phyloP scores from a whole-genome alignment of 2,113 vertebrate genomes.

The Mesembrinibis cayennensis region DNA sequence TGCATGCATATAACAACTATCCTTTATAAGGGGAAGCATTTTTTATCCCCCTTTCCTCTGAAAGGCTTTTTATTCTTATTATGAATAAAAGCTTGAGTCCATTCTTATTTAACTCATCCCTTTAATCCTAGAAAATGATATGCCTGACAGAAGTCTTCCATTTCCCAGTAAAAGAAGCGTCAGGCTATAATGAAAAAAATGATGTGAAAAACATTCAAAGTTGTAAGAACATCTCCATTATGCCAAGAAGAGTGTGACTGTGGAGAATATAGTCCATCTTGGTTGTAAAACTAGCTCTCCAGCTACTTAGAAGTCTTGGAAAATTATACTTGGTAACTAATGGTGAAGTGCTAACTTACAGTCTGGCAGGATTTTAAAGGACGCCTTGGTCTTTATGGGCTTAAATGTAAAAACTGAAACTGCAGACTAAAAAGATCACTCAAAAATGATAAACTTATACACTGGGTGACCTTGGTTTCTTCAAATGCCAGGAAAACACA shows the following conservation, averaged over 20 bases:
- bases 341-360: not conserved
- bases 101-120: not conserved
- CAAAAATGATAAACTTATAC: not conserved
- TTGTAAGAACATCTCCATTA: not conserved
- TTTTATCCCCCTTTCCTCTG: not conserved
- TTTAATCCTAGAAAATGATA: not conserved
- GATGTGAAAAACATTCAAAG: not conserved
- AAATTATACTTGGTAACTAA: slow-evolving; percentile 6
- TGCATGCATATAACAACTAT: not conserved
- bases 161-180: not conserved
- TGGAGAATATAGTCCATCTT: not conserved
- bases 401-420: slow-evolving; percentile 29
- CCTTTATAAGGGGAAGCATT: not conserved
- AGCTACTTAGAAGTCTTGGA: not conserved
- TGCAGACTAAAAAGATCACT: not conserved
- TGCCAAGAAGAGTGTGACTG: not conserved
- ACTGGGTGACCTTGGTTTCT: not conserved
- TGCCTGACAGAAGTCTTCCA: not conserved
- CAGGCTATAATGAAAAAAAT: not conserved
- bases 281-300: not conserved
- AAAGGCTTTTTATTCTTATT: not conserved
- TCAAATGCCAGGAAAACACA: not conserved
- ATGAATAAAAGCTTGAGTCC: not conserved
- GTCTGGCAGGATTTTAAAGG: slow-evolving; percentile 16
- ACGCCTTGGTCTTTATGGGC: not conserved